A percentile compares a stretch with the other conserved stretches of the same genome.
Evolutionary conservation across 30 jellyfish, hydroid and myxozoan species (phyloP).

Genomic region (Turritopsis dohrnii): DNA sequence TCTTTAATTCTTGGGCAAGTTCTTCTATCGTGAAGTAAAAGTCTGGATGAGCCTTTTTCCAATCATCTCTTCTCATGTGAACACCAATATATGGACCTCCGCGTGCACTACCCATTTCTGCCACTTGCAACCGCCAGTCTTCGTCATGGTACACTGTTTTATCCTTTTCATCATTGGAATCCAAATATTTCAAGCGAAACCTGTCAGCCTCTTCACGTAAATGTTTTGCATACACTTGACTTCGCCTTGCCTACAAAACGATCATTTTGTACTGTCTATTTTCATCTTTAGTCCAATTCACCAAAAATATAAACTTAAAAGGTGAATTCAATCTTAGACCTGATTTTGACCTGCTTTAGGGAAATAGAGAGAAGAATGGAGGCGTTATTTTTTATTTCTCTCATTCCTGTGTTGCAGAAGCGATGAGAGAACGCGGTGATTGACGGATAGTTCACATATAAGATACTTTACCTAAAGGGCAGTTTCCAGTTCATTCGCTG

Average conservation of each 20-base stretch:
- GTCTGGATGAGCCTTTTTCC: background rate
- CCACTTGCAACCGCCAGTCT: background rate
- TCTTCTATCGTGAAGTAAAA: background rate
- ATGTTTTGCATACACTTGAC: conserved; percentile 8
- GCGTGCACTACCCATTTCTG: background rate
- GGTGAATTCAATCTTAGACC: no score
- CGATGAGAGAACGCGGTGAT: no score
- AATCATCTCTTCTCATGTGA: background rate
- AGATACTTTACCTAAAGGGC: no score
- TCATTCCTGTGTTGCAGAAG: no score
- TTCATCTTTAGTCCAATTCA: no score
- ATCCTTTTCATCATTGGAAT: conserved; percentile 11
- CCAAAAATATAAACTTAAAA: no score
- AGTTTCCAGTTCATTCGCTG: no score
- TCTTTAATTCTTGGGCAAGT: background rate
- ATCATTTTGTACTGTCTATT: no score
- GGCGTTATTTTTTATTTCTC: no score
- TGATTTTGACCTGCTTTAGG: no score
- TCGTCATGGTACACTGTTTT: background rate
- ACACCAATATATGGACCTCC: conserved; percentile 8
- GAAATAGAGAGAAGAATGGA: no score
- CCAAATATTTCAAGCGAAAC: background rate
- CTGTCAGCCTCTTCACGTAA: background rate
- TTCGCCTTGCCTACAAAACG: background rate
- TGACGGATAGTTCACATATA: no score